phyloP scores from a whole-genome alignment of 2,888 invertebrate genomes.

The Horisme vitalbata region DNA sequence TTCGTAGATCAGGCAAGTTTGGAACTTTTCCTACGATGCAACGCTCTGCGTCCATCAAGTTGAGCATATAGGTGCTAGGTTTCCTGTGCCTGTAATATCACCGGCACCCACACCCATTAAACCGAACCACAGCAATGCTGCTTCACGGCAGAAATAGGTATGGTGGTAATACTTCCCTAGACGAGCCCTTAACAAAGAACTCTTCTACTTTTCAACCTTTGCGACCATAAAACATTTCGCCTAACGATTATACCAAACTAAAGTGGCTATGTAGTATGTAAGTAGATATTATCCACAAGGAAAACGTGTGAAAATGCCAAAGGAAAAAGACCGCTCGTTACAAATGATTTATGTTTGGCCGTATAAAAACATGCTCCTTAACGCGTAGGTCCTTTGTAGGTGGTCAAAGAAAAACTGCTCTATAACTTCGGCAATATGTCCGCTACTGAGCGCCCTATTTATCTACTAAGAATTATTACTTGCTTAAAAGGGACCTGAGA shows the following conservation, averaged over 20 bases:
- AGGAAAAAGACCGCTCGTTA: slow-evolving; percentile 62
- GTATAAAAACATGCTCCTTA: slow-evolving; percentile 60
- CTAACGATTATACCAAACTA: slow-evolving; percentile 29
- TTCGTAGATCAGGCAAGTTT: no score
- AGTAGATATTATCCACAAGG: slow-evolving; percentile 41
- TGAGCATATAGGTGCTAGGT: no score
- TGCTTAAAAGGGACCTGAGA: slow-evolving; percentile 10
- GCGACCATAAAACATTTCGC: slow-evolving; percentile 19
- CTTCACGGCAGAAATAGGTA: no score
- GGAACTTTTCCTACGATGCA: no score
- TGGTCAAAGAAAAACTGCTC: slow-evolving; percentile 52
- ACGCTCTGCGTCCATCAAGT: no score
- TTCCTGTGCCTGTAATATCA: no score
- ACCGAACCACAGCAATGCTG: no score
- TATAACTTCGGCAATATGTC: slow-evolving; percentile 42
- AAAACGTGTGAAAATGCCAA: slow-evolving; percentile 69
- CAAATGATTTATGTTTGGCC: slow-evolving; percentile 67
- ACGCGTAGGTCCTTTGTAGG: slow-evolving; percentile 50
- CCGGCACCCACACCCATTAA: no score
- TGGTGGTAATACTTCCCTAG: no score
- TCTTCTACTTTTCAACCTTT: slow-evolving; percentile 8
- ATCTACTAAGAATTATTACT: slow-evolving; percentile 29
- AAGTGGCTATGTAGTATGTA: slow-evolving; percentile 29
- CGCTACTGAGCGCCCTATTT: slow-evolving; percentile 34
- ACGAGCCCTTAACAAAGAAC: no score